These are phyloP conservation scores for Chionodraco myersi DNA, from an alignment of 2,113 vertebrate species.

Conservation along the genomic window DNA sequence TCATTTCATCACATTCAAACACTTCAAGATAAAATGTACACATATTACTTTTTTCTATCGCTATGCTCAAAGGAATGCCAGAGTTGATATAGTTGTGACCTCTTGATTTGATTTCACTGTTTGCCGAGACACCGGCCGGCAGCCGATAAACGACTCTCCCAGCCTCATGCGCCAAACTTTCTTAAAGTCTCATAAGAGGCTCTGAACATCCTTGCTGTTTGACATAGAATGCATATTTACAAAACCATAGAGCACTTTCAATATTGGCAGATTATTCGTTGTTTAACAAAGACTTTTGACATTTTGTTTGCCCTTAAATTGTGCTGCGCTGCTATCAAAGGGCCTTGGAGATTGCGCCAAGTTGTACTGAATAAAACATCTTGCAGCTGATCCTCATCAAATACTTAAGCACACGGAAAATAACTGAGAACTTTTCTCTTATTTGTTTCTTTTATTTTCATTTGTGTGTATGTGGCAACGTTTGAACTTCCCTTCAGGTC, in stretches of 20 bases:
- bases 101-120: conserved; percentile 22
- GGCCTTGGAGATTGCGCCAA: conserved; percentile 46
- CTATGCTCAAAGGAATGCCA: not conserved
- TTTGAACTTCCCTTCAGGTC: conserved; percentile 45
- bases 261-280: not conserved
- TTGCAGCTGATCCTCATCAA: conserved; percentile 58
- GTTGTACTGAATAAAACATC: conserved; percentile 74
- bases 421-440: conserved; percentile 40
- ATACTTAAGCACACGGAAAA: conserved; percentile 38
- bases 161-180: not conserved
- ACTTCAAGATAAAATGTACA: not conserved
- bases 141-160: not conserved
- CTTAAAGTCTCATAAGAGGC: conserved; percentile 5
- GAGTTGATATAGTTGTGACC: not conserved
- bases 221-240: not conserved
- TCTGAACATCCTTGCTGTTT: not conserved
- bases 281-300: conserved; percentile 33
- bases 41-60: not conserved
- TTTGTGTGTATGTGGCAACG: conserved; percentile 30
- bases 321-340: conserved; percentile 47
- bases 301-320: conserved; percentile 9
- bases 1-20: not conserved
- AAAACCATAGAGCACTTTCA: not conserved
- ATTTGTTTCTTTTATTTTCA: conserved; percentile 37
- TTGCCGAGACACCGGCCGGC: conserved; percentile 4